These are phyloP conservation scores for Drosophila athabasca DNA, from an alignment of 1,140 invertebrate species.

Conservation along the genomic window DNA sequence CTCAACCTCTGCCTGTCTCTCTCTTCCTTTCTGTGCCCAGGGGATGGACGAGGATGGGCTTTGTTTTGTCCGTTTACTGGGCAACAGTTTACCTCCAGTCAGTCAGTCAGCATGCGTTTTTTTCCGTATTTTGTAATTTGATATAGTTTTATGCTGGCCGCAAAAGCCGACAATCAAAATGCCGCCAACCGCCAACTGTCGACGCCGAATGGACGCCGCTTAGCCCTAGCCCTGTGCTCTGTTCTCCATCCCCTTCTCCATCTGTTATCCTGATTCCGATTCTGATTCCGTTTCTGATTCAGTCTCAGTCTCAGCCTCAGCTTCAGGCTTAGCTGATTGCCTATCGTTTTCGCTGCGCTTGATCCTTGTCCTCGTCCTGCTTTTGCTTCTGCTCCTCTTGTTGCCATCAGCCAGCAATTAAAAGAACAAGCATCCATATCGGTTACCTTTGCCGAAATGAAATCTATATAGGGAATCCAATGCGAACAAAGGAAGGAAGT, in stretches of 20 bases:
- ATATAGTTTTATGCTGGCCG: constrained; percentile 74
- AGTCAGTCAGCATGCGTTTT: neutral
- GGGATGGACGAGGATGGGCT: neutral
- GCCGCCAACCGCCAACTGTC: constrained; percentile 60
- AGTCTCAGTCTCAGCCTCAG: neutral
- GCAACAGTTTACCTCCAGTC: constrained; percentile 1
- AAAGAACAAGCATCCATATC: constrained; percentile 77
- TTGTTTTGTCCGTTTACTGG: constrained; percentile 18
- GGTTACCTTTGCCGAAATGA: constrained; percentile 65
- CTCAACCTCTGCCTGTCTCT: neutral
- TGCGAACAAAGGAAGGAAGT: constrained; percentile 48
- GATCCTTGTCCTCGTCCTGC: too few species aligned
- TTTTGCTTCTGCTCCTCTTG: neutral
- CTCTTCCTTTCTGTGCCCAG: neutral
- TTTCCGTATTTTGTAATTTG: constrained; percentile 58
- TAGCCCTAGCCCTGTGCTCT: neutral
- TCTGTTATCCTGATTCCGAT: constrained; percentile 23
- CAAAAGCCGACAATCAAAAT: constrained; percentile 76
- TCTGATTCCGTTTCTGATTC: constrained; percentile 17
- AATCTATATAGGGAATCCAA: constrained; percentile 65
- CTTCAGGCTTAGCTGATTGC: constrained; percentile 55
- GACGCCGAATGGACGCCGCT: constrained; percentile 47
- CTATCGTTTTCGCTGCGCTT: constrained; percentile 63
- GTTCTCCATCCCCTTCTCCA: too few species aligned
- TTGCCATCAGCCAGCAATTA: constrained; percentile 59